Percentiles rank a stretch among this genome's conserved stretches.
These are phyloP conservation scores for Pitangus sulphuratus DNA, from an alignment of 2,797 vertebrate genomes.

Conservation along the genomic window DNA sequence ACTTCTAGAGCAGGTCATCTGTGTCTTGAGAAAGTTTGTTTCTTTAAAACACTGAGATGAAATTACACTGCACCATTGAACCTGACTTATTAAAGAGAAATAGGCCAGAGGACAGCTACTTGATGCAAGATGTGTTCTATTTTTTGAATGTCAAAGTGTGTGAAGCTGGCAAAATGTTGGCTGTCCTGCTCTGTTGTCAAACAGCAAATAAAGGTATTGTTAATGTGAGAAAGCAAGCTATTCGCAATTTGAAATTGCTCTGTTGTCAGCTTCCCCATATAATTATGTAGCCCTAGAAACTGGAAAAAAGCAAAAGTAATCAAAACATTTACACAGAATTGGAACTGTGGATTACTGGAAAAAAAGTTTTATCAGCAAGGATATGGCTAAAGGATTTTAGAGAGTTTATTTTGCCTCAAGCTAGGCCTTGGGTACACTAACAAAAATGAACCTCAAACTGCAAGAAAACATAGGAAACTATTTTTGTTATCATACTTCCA, in stretches of 20 bases:
- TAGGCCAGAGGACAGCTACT: neutral
- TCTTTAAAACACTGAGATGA: neutral
- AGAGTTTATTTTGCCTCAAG: neutral
- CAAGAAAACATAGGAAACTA: neutral
- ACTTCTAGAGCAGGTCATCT: neutral
- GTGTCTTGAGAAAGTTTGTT: neutral
- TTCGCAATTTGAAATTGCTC: conserved; percentile 18
- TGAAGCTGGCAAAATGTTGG: neutral
- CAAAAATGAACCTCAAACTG: neutral
- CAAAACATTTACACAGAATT: neutral
- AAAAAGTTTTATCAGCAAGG: neutral
- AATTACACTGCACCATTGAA: neutral
- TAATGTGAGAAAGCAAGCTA: conserved; percentile 10
- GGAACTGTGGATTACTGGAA: neutral
- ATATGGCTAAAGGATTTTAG: neutral
- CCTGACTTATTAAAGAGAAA: conserved; percentile 6
- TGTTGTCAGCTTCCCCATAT: neutral
- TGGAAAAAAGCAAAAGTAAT: neutral
- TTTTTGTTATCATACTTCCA: neutral
- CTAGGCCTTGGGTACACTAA: neutral
- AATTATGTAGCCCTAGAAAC: neutral
- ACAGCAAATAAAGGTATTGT: neutral
- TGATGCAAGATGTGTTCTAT: neutral
- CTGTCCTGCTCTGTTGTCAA: neutral
- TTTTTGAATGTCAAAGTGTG: neutral